These are phyloP conservation scores for Myripristis murdjan DNA, from an alignment of 2,797 vertebrate species.

Conservation along the genomic window DNA sequence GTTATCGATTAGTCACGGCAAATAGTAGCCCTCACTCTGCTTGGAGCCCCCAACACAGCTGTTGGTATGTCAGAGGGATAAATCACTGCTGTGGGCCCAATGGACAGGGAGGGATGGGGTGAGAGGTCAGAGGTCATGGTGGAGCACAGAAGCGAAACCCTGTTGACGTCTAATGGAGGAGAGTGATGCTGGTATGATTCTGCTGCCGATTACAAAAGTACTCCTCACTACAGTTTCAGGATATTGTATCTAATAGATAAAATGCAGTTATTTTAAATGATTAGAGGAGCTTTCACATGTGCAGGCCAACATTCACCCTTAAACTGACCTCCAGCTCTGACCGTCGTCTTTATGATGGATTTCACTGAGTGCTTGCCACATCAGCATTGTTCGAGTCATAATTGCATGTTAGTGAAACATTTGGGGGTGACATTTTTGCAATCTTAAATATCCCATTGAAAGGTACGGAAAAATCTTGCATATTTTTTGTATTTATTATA, in stretches of 20 bases:
- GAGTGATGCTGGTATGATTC: conserved; percentile 41
- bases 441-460: background rate
- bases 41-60: conserved; percentile 86
- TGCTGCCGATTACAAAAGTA: background rate
- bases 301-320: background rate
- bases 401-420: background rate
- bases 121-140: conserved; percentile 69
- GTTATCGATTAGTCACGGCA: conserved; percentile 89
- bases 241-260: conserved; percentile 3
- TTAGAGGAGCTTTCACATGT: background rate
- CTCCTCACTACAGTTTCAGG: background rate
- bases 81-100: conserved; percentile 81
- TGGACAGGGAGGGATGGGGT: conserved; percentile 75
- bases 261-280: background rate
- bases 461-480: background rate
- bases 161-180: conserved; percentile 58
- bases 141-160: conserved; percentile 61
- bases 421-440: background rate
- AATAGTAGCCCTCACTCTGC: conserved; percentile 84
- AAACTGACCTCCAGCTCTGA: background rate
- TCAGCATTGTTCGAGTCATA: background rate
- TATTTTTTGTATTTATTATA: background rate
- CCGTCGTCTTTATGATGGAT: too few relatives aligned
- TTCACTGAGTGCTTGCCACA: background rate
- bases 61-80: conserved; percentile 87